Evolutionary conservation across 92 coral and sea anemone genomes (phyloP).

Genomic region (Palythoa heliodiscus): DNA sequence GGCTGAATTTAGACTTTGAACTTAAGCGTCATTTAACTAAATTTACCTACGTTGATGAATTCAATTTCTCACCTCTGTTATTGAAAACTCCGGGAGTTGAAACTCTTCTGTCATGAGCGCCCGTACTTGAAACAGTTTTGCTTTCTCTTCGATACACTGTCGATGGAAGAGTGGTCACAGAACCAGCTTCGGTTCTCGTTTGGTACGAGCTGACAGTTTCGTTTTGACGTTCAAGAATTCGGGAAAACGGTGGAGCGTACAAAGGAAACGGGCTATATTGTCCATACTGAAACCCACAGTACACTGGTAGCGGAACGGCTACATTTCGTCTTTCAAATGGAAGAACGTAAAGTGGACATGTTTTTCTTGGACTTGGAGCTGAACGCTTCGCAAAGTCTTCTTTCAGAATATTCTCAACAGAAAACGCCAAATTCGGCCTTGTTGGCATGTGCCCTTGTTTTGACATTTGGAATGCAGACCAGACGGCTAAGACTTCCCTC

Average conservation of each 20-base stretch:
- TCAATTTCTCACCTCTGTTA: conserved; percentile 19
- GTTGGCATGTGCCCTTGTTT: conserved; percentile 44
- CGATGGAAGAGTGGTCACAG: conserved; percentile 1
- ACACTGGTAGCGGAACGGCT: not conserved
- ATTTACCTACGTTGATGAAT: conserved; percentile 10
- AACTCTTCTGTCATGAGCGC: not conserved
- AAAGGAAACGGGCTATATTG: conserved; percentile 35
- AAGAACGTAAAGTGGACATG: conserved; percentile 6
- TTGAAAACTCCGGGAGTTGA: not conserved
- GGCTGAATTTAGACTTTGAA: not conserved
- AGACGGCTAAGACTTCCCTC: conserved; percentile 7
- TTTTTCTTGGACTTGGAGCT: conserved; percentile 31
- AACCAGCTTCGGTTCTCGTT: conserved; percentile 23
- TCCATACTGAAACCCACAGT: conserved; percentile 32
- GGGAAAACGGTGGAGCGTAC: conserved; percentile 36
- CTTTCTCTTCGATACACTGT: not conserved
- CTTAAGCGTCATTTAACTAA: conserved; percentile 12
- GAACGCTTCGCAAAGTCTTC: conserved; percentile 25
- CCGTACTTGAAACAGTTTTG: not conserved
- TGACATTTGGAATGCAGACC: conserved; percentile 40
- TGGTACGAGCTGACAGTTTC: conserved; percentile 19
- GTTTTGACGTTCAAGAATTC: conserved; percentile 18
- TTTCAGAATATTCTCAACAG: conserved; percentile 36
- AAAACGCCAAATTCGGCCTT: conserved; percentile 33
- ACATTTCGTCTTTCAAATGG: conserved; percentile 42